phyloP scores from a whole-genome alignment of 2,888 invertebrate genomes.

The Phyllotreta cruciferae region DNA sequence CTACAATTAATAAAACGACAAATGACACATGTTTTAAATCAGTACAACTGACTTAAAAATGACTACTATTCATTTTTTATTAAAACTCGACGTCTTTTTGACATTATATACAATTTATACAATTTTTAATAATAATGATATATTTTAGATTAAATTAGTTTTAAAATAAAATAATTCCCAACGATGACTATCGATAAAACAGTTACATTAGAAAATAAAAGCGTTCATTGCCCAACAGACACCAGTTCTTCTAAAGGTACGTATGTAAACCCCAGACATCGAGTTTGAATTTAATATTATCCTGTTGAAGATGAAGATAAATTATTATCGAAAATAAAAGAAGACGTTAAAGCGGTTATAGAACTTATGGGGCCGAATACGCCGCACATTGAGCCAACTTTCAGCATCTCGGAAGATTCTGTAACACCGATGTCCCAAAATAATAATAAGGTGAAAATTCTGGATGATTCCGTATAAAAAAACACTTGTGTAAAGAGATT shows the following conservation, averaged over 20 bases:
- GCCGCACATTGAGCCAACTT: conserved; percentile 37
- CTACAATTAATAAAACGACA: too few relatives aligned
- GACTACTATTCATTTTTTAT: too few relatives aligned
- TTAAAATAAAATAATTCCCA: too few relatives aligned
- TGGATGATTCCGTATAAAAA: neutral
- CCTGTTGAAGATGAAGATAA: conserved; percentile 8
- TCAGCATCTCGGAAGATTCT: conserved; percentile 40
- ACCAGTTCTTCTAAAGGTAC: conserved; percentile 3
- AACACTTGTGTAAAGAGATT: neutral
- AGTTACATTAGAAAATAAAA: conserved; percentile 18
- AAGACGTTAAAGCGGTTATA: conserved; percentile 47
- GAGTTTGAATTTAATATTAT: neutral
- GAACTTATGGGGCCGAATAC: conserved; percentile 49
- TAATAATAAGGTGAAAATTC: too few relatives aligned
- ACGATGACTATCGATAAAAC: conserved; percentile 24
- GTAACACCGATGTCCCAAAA: conserved; percentile 26
- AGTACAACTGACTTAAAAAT: too few relatives aligned
- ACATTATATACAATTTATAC: too few relatives aligned
- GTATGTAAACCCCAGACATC: neutral
- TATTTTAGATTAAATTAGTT: too few relatives aligned
- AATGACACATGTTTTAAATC: too few relatives aligned
- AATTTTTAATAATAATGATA: too few relatives aligned
- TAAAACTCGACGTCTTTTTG: too few relatives aligned
- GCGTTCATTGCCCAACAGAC: conserved; percentile 11
- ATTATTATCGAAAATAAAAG: conserved; percentile 36